phyloP scores from a whole-genome alignment of 2,113 vertebrate genomes.

The Tichodroma muraria region DNA sequence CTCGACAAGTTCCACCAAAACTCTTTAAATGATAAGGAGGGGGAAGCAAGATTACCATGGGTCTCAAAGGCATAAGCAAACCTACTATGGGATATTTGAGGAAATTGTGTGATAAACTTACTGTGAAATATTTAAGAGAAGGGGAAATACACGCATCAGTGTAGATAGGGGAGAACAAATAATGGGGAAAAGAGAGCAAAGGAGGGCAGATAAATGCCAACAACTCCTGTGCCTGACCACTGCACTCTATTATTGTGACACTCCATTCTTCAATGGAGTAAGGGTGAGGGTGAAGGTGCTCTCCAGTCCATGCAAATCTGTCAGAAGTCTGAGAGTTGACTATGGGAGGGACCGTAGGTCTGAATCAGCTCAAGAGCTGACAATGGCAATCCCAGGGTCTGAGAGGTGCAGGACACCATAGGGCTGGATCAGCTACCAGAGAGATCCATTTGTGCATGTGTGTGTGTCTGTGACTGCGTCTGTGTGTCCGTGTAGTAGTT shows the following conservation, averaged over 20 bases:
- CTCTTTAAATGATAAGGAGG: not conserved
- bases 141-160: not conserved
- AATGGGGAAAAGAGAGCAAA: not conserved
- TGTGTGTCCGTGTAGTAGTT: rapidly evolving
- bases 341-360: not conserved
- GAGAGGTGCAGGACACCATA: not conserved
- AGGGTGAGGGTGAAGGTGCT: not conserved
- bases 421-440: not conserved
- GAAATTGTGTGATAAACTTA: not conserved
- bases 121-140: not conserved
- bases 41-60: not conserved
- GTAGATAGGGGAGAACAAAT: not conserved
- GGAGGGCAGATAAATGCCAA: not conserved
- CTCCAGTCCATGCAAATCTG: not conserved
- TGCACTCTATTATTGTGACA: not conserved
- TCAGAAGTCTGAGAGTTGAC: not conserved
- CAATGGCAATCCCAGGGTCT: rapidly evolving
- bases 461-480: not conserved
- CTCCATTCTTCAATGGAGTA: not conserved
- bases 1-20: not conserved
- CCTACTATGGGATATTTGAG: not conserved
- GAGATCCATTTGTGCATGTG: not conserved
- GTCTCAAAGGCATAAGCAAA: not conserved
- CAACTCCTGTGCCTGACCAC: not conserved
- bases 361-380: not conserved